Base-by-base conservation (phyloP, 2,888 invertebrate genomes). In the Ophion slaviceki region DNA sequence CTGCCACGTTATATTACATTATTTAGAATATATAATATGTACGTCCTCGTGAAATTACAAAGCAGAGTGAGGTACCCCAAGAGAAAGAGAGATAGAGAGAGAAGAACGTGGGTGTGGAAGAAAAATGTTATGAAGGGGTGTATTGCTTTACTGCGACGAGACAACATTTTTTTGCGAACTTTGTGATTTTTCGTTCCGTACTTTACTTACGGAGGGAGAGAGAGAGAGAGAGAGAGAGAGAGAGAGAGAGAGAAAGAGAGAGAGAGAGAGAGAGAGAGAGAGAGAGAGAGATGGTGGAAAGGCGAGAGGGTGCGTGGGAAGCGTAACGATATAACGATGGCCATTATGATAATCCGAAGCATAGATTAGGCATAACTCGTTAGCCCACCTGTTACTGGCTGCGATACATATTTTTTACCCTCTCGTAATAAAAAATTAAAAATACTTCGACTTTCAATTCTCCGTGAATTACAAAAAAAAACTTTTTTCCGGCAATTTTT, bases 331-430 rank as follows among this genome's bases (percentile, higher is more conserved):
- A 91, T 92, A 93, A 93, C 90, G 93, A 92, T 90, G 87, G 90
- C 90, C 92, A 93, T 93, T 93, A 93, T 93, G 93, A 92, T 93
- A 93, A 93, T 93, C 90, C 91, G 91, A 91, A 90, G 86, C 92
- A 93, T 93, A 93, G 93, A 93, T 93, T 93, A 93, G 92, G 90
- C 91, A 92, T 93, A 92, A 93, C 91, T 93, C 92, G 91, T 92
- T 92, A 92, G 90, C 90, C 90, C 91, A 89, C 89, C 91, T 92
- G 93, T 87, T 89, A 87, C 72, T 89, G 90, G 92, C 86, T 36
- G n/a, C n/a, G 17, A 66, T 47, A 47, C 47, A 40, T 47, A 47
- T 14, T 47, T 47, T 47, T 47, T 47, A 11, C 14, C 14, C 14
- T 14, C 47, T 14, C 14, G 14, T 14, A 47, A 14, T 47, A 47